Conservation (phyloP, 2,888 invertebrate genomes). For the Drosophila neutralis region DNA sequence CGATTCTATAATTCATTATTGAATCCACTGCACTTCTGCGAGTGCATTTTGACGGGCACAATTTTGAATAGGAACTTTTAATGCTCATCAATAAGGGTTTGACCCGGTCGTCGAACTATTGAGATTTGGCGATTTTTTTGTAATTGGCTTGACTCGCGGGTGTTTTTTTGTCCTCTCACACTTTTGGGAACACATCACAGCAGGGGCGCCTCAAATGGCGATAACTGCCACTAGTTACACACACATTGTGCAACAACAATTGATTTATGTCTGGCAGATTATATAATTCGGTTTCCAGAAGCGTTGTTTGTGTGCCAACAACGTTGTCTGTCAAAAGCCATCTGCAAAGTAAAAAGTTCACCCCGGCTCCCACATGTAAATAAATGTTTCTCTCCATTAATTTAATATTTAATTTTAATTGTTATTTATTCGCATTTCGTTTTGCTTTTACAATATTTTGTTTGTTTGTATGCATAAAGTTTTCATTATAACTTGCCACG, state of each 20-base stretch:
- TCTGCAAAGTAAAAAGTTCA: background rate
- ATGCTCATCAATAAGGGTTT: background rate
- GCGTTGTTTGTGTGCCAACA: background rate
- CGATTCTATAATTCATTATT: background rate
- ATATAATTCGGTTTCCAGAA: background rate
- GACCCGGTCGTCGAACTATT: background rate
- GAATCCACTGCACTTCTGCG: background rate
- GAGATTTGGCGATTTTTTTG: background rate
- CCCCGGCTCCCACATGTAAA: conserved; percentile 6
- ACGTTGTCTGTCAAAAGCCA: background rate
- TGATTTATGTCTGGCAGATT: conserved; percentile 10
- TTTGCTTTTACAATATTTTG: conserved; percentile 72
- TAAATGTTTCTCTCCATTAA: conserved; percentile 45
- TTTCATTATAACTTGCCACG: conserved; percentile 55
- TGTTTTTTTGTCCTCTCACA: background rate
- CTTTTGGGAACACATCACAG: conserved; percentile 2
- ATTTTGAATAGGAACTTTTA: background rate
- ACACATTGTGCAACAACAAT: background rate
- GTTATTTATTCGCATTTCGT: conserved; percentile 77
- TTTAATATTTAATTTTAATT: conserved; percentile 80
- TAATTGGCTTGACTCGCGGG: background rate
- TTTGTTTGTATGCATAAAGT: conserved; percentile 67
- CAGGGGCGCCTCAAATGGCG: conserved; percentile 17
- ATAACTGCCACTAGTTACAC: conserved; percentile 18
- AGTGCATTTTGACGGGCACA: background rate